phyloP scores from a whole-genome alignment of 2,888 invertebrate genomes.

The Drosophila yooni region DNA sequence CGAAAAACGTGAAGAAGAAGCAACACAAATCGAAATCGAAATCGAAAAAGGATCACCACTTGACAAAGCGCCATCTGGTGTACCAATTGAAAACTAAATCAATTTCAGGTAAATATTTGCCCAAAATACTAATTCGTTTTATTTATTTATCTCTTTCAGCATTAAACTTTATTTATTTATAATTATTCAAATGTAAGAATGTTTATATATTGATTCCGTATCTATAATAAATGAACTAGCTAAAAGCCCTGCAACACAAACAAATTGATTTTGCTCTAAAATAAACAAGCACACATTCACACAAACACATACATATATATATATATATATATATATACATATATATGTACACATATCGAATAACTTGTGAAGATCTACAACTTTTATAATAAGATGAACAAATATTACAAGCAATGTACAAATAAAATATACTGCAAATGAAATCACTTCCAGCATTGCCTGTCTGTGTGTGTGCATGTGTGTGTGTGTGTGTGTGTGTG shows the following conservation, averaged over 20 bases:
- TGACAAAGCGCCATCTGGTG: constrained; percentile 14
- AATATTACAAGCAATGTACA: constrained; percentile 34
- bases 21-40: not conserved
- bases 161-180: not conserved
- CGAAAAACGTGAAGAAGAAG: constrained; percentile 12
- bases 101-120: constrained; percentile 16
- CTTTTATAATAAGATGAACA: constrained; percentile 52
- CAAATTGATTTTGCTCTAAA: constrained; percentile 51
- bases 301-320: not conserved
- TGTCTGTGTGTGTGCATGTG: not conserved
- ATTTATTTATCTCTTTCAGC: not conserved
- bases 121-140: not conserved
- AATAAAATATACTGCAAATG: constrained; percentile 38
- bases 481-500: not conserved
- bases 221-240: constrained; percentile 19
- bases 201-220: not conserved
- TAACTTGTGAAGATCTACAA: constrained; percentile 38
- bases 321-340: not conserved
- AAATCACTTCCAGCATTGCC: constrained; percentile 46
- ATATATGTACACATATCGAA: constrained; percentile 4
- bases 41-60: constrained; percentile 25
- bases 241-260: constrained; percentile 14
- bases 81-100: constrained; percentile 12
- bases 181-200: not conserved
- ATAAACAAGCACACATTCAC: constrained; percentile 11